Conservation (phyloP, 1,140 invertebrate species). For the Teleogryllus occipitalis region DNA sequence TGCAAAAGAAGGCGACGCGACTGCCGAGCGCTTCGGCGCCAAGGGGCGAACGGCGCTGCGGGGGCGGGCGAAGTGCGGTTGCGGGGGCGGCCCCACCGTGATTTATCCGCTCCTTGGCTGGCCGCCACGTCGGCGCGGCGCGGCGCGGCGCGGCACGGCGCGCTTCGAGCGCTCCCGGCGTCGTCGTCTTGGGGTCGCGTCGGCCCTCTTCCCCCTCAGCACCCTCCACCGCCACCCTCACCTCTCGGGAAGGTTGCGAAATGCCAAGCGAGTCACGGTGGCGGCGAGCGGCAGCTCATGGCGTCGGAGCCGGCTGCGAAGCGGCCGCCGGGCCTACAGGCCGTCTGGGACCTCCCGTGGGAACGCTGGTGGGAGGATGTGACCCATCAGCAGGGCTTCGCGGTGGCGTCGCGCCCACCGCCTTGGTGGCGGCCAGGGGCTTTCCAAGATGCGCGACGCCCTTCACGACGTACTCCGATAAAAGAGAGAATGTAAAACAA, state of each 20-base stretch:
- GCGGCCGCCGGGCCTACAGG: too few relatives aligned
- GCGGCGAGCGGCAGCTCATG: neutral
- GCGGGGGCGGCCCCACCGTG: neutral
- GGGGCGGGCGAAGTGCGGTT: too few relatives aligned
- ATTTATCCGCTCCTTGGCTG: neutral
- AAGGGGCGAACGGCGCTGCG: neutral
- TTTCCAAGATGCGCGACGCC: neutral
- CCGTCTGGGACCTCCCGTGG: neutral
- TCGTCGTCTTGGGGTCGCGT: neutral
- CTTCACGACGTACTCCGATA: too few relatives aligned
- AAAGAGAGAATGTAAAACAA: too few relatives aligned
- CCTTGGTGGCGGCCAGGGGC: neutral
- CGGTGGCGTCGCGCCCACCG: neutral
- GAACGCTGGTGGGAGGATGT: neutral
- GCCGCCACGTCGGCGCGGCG: neutral
- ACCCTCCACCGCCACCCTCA: neutral
- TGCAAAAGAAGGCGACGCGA: too few relatives aligned
- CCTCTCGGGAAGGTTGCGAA: neutral
- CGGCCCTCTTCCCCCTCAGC: too few relatives aligned
- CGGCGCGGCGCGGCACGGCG: neutral
- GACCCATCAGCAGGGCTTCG: neutral
- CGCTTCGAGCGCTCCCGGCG: too few relatives aligned
- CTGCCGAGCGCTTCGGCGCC: too few relatives aligned
- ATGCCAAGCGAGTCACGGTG: neutral
- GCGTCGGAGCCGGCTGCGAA: neutral